These are phyloP conservation scores for Periparus ater DNA, from an alignment of 2,797 vertebrate species.

Conservation along the genomic window DNA sequence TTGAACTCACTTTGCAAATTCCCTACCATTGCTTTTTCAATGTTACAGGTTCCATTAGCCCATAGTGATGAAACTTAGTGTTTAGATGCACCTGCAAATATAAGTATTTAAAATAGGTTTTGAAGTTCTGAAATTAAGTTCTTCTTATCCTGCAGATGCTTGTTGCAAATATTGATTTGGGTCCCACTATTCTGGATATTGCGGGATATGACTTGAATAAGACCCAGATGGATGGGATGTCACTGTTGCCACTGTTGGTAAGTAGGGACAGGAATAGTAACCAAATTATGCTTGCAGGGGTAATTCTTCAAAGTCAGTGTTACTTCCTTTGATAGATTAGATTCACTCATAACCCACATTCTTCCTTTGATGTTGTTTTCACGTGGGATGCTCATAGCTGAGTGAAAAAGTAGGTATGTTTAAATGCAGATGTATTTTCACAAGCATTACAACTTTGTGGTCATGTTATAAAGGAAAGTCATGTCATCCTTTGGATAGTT, in stretches of 20 bases:
- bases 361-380: not conserved
- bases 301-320: not conserved
- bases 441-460: not conserved
- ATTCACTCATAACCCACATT: not conserved
- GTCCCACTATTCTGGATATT: slow-evolving; percentile 95
- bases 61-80: not conserved
- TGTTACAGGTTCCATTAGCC: not conserved
- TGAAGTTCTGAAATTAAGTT: not conserved
- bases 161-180: slow-evolving; percentile 94
- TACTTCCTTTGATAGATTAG: not conserved
- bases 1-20: not conserved
- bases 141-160: slow-evolving; percentile 79
- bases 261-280: slow-evolving; percentile 31
- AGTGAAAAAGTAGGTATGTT: not conserved
- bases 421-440: not conserved
- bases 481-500: not conserved
- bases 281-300: not conserved
- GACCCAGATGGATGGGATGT: slow-evolving; percentile 96
- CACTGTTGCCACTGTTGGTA: slow-evolving; percentile 89
- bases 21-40: not conserved
- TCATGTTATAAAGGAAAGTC: not conserved
- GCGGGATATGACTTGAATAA: slow-evolving; percentile 87
- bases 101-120: not conserved
- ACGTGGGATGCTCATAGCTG: not conserved
- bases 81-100: not conserved